These are phyloP conservation scores for Heterotilapia buettikoferi DNA, from an alignment of 2,113 vertebrate genomes.

Conservation along the genomic window DNA sequence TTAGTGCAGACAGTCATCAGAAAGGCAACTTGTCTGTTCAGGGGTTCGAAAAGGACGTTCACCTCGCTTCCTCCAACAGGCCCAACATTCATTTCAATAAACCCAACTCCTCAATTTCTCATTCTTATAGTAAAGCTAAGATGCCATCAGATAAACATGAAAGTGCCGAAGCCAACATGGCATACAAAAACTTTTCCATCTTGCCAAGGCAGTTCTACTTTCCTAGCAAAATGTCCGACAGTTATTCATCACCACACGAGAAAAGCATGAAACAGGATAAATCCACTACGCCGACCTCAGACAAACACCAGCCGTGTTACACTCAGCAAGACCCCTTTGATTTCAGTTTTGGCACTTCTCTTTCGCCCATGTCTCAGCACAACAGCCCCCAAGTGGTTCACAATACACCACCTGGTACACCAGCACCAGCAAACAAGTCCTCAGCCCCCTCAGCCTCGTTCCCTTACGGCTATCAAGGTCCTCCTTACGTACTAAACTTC, in stretches of 20 bases:
- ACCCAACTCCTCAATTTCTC: constrained; percentile 38
- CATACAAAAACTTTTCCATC: constrained; percentile 49
- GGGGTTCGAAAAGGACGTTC: constrained; percentile 43
- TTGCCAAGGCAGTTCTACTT: constrained; percentile 62
- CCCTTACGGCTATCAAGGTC: constrained; percentile 59
- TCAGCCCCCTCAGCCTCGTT: constrained; percentile 44
- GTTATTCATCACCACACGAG: constrained; percentile 42
- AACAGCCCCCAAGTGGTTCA: constrained; percentile 56
- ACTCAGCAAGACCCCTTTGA: constrained; percentile 66
- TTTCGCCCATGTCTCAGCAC: constrained; percentile 63
- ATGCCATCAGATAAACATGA: constrained; percentile 44
- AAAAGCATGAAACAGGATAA: constrained; percentile 55
- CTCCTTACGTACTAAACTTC: constrained; percentile 75
- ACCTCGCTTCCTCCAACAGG: constrained; percentile 12
- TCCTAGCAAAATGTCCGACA: constrained; percentile 46
- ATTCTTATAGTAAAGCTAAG: constrained; percentile 49
- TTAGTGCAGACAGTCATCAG: background rate
- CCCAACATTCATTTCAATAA: constrained; percentile 37
- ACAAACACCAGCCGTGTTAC: constrained; percentile 63
- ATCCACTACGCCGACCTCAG: constrained; percentile 7
- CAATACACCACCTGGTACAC: constrained; percentile 44
- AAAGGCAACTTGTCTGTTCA: constrained; percentile 33
- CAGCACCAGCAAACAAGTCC: constrained; percentile 58
- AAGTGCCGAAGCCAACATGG: constrained; percentile 9
- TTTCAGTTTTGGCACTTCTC: constrained; percentile 58